Conservation (phyloP, 2,797 vertebrate species). For the Philypnodon macrostomus region DNA sequence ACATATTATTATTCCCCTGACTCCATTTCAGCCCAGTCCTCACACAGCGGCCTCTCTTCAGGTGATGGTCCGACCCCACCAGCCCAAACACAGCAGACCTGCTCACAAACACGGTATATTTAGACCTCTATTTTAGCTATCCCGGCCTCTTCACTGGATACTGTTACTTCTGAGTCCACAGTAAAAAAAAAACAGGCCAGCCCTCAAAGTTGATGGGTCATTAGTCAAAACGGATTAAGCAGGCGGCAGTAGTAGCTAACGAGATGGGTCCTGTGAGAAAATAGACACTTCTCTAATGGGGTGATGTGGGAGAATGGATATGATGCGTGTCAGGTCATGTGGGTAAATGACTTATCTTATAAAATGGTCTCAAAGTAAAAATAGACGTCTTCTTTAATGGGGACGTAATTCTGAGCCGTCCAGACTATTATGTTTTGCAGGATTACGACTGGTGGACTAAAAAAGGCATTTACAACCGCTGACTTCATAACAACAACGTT, state of each 20-base stretch:
- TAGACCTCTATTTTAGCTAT: slow-evolving; percentile 70
- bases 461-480: too few species aligned
- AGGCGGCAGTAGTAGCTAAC: slow-evolving; percentile 36
- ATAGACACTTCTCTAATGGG: neutral
- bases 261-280: slow-evolving; percentile 20
- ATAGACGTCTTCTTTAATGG: slow-evolving; percentile 27
- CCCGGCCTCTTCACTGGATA: slow-evolving; percentile 69
- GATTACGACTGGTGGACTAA: too few species aligned
- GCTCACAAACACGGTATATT: slow-evolving; percentile 75
- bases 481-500: too few species aligned
- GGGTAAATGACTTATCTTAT: slow-evolving; percentile 7
- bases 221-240: slow-evolving; percentile 45
- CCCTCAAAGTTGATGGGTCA: slow-evolving; percentile 62
- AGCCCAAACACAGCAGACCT: slow-evolving; percentile 52
- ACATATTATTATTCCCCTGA: slow-evolving; percentile 2
- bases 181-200: slow-evolving; percentile 71
- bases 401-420: slow-evolving; percentile 1
- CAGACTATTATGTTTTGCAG: neutral
- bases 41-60: neutral
- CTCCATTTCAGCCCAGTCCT: neutral
- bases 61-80: slow-evolving; percentile 18
- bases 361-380: slow-evolving; percentile 19
- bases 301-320: neutral
- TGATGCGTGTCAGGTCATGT: neutral
- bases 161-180: slow-evolving; percentile 73